Evolutionary conservation across 2,888 invertebrate species (phyloP).

Genomic region (Cheilosia variabilis): DNA sequence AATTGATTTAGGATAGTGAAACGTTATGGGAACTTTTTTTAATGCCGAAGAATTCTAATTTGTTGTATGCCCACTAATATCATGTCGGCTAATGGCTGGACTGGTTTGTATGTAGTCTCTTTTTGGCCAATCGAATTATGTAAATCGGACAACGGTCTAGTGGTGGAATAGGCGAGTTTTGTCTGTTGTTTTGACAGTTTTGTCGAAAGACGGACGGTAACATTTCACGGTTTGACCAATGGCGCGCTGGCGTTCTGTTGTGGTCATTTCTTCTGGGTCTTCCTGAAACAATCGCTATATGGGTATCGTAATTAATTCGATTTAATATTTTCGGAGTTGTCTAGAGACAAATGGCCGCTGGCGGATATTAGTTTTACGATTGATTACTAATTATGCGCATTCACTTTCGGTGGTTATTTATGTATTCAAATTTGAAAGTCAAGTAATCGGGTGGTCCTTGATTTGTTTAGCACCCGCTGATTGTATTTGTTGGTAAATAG

Average conservation of each 20-base stretch:
- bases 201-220: constrained; percentile 22
- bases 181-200: constrained; percentile 49
- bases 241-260: neutral
- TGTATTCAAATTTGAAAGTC: too few species aligned
- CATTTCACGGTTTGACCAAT: constrained; percentile 16
- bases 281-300: too few species aligned
- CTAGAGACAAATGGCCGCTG: too few species aligned
- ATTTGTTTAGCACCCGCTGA: too few species aligned
- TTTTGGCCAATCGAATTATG: constrained; percentile 31
- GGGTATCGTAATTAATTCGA: too few species aligned
- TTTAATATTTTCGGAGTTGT: too few species aligned
- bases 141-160: constrained; percentile 14
- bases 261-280: too few species aligned
- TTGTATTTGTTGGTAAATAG: too few species aligned
- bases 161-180: constrained; percentile 9
- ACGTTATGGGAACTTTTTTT: neutral
- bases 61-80: constrained; percentile 11
- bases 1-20: constrained; percentile 21
- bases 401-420: too few species aligned
- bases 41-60: constrained; percentile 24
- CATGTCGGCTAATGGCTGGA: constrained; percentile 12
- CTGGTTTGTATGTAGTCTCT: neutral
- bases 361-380: too few species aligned
- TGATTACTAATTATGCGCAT: too few species aligned
- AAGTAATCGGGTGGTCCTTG: too few species aligned